These are phyloP conservation scores for Papilio elwesi DNA, from an alignment of 2,888 invertebrate genomes.

Conservation along the genomic window DNA sequence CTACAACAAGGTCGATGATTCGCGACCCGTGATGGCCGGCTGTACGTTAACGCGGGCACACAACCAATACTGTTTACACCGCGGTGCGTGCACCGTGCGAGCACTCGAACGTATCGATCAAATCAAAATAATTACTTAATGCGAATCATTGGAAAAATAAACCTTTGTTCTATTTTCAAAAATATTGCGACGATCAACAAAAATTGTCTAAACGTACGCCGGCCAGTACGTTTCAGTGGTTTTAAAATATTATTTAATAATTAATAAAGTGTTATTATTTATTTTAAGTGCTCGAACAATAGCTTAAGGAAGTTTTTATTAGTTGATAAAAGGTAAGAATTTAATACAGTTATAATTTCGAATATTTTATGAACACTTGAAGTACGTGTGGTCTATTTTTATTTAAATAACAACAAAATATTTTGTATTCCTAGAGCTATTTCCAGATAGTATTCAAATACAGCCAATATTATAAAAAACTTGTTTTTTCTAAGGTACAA, in stretches of 20 bases:
- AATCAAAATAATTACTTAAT: conserved; percentile 19
- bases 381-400: too few species aligned
- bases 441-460: too few species aligned
- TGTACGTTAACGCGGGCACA: conserved; percentile 60
- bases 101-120: conserved; percentile 38
- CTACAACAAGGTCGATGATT: conserved; percentile 61
- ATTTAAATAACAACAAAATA: too few species aligned
- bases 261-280: background rate
- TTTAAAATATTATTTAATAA: background rate
- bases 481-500: too few species aligned
- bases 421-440: too few species aligned
- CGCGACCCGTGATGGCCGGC: conserved; percentile 49
- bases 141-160: background rate
- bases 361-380: background rate
- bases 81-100: conserved; percentile 53
- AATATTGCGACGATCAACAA: background rate
- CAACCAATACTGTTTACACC: conserved; percentile 55
- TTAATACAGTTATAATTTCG: background rate
- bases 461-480: too few species aligned
- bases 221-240: conserved; percentile 7
- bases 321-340: conserved; percentile 5
- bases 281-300: background rate
- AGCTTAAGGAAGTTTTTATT: background rate
- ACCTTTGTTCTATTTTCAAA: background rate
- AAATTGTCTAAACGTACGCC: background rate